Evolutionary conservation across 2,888 invertebrate species (phyloP).

Genomic region (Drosophila engyochracea): DNA sequence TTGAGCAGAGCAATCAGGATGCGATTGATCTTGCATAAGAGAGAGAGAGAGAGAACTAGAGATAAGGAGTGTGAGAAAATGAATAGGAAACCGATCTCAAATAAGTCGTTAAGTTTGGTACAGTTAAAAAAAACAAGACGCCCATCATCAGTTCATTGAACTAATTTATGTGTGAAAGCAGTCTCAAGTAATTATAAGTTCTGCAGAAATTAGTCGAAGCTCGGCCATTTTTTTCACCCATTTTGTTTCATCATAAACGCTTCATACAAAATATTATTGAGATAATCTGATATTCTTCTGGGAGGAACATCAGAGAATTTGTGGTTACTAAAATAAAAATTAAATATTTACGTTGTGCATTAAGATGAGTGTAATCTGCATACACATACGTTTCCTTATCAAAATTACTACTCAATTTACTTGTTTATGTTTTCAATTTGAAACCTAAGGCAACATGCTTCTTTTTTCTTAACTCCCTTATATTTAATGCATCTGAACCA

Average conservation of each 20-base stretch:
- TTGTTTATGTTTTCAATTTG: not conserved
- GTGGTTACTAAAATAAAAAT: not conserved
- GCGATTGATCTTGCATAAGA: constrained; percentile 10
- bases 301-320: not conserved
- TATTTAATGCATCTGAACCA: not conserved
- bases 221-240: not conserved
- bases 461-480: not conserved
- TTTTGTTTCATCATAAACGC: not conserved
- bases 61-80: not conserved
- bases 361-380: not conserved
- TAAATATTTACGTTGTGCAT: not conserved
- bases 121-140: not conserved
- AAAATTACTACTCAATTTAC: not conserved
- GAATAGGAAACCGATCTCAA: not conserved
- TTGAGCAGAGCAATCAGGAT: constrained; percentile 14
- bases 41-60: not conserved
- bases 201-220: not conserved
- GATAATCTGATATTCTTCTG: not conserved
- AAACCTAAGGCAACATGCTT: not conserved
- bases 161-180: not conserved
- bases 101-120: not conserved
- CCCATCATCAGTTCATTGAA: not conserved
- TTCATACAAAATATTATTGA: not conserved
- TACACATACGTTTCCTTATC: not conserved
- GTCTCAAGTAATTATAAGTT: not conserved